Base-by-base conservation (phyloP, 1,140 invertebrate species). In the Ruditapes philippinarum region DNA sequence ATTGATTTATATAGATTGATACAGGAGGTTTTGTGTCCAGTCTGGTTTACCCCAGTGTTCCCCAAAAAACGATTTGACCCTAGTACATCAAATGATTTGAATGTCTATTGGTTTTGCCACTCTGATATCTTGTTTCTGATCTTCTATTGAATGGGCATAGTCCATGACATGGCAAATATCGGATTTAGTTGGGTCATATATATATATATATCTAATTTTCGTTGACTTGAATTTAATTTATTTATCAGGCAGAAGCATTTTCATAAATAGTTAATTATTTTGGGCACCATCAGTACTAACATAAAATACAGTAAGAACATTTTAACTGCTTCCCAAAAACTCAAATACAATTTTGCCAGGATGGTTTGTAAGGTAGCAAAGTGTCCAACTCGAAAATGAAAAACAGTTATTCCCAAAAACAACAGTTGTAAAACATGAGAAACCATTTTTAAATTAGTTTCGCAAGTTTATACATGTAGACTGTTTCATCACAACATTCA, bases 361-460 rank as follows among this genome's bases (percentile, higher is more conserved):
- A 19, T 76, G 68, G 65, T 49, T 78, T 49, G 22, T 3, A 76
- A 40, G 87, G 76, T 3, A 82, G 76, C 36, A 45, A 89, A n/a
- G 31, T 89, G 87, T 22, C 82, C 90, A 49, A 86, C 38, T 19
- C 82, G 90, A 65, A 91, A 91, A 36, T 88, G 28, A 65, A 91
- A 91, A 14, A 82, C 90, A 17, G 82, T 80, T 1, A 65, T 38
- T 12, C 90, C 90, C n/a, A 88, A 19, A 82, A 86, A 91, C 2
- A 89, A 11, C 28, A 89, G 45, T 40, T 91, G 90, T 22, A 89
- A 36, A 1, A 88, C 88, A 90, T 91, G 90, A 4, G 76, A 83
- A 19, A 78, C 88, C 17, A 90, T 54, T 38, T 78, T 36, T 2
- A 76, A 4, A 22, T 38, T 33, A 33, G 40, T 33, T 70, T 87